phyloP scores from a whole-genome alignment of 1,140 invertebrate species.

The Notospermus geniculatus region DNA sequence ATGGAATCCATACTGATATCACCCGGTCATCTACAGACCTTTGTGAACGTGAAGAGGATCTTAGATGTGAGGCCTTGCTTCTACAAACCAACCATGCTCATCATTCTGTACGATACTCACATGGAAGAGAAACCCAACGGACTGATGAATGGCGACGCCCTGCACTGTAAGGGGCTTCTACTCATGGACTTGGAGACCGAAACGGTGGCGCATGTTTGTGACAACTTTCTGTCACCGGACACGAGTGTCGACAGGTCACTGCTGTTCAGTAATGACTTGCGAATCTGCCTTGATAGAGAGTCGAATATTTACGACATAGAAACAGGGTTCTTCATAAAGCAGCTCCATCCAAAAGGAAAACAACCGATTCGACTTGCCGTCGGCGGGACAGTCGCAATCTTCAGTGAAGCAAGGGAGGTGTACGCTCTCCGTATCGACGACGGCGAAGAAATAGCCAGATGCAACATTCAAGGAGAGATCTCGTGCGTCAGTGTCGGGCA shows the following conservation, averaged over 20 bases:
- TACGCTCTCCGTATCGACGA: slow-evolving; percentile 35
- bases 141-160: slow-evolving; percentile 17
- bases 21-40: slow-evolving; percentile 34
- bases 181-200: slow-evolving; percentile 40
- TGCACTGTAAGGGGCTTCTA: slow-evolving; percentile 24
- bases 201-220: slow-evolving; percentile 33
- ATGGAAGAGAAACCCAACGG: slow-evolving; percentile 14
- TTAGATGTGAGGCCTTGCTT: slow-evolving; percentile 34
- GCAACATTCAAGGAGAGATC: slow-evolving; percentile 42
- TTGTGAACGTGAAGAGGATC: slow-evolving; percentile 35
- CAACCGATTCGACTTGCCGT: slow-evolving; percentile 33
- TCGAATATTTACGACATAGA: slow-evolving; percentile 41
- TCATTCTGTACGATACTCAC: slow-evolving; percentile 32
- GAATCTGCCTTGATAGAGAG: slow-evolving; percentile 39
- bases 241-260: slow-evolving; percentile 22
- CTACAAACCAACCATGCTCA: slow-evolving; percentile 30
- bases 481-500: slow-evolving; percentile 33
- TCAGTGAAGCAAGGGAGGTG: slow-evolving; percentile 29
- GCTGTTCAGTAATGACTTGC: slow-evolving; percentile 36
- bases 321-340: slow-evolving; percentile 26
- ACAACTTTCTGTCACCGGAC: slow-evolving; percentile 35
- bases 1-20: slow-evolving; percentile 37
- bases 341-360: slow-evolving; percentile 20
- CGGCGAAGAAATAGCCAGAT: slow-evolving; percentile 34
- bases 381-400: slow-evolving; percentile 34